These are phyloP conservation scores for Harpalus rufipes DNA, from an alignment of 2,888 invertebrate species.

Conservation along the genomic window DNA sequence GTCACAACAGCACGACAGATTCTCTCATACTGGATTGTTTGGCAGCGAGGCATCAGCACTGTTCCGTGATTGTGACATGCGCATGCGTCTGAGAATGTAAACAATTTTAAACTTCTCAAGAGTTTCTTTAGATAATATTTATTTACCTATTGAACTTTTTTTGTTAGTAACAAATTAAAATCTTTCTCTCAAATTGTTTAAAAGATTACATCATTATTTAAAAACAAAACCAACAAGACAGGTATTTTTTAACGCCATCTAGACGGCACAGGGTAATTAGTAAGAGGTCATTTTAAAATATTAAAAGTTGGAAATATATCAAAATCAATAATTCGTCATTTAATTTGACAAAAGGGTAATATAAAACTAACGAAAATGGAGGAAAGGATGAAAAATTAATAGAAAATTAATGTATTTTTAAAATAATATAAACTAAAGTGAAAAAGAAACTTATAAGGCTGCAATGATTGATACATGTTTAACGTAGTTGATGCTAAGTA, in stretches of 20 bases:
- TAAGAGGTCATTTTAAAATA: slow-evolving; percentile 22
- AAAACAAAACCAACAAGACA: slow-evolving; percentile 19
- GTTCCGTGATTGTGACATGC: slow-evolving; percentile 59
- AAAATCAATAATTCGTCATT: slow-evolving; percentile 15
- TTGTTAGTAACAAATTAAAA: slow-evolving; percentile 17
- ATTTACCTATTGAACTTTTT: neutral
- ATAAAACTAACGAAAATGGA: neutral
- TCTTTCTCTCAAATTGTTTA: neutral
- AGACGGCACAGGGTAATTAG: neutral
- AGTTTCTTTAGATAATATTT: slow-evolving; percentile 24
- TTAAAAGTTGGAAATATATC: slow-evolving; percentile 15
- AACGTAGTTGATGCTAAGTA: slow-evolving; percentile 61
- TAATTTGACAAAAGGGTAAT: neutral
- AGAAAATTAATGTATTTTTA: slow-evolving; percentile 19
- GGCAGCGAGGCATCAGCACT: slow-evolving; percentile 64
- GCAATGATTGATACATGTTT: slow-evolving; percentile 40
- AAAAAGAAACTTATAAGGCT: slow-evolving; percentile 2
- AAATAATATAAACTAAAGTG: neutral
- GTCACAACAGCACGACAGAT: slow-evolving; percentile 67
- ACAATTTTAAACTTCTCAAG: slow-evolving; percentile 55
- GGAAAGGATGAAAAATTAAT: neutral
- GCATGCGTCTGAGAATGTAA: slow-evolving; percentile 68
- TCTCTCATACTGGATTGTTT: slow-evolving; percentile 72
- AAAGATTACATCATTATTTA: slow-evolving; percentile 1
- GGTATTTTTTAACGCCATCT: slow-evolving; percentile 15